Evolutionary conservation across 2,797 vertebrate species (phyloP), one percentile per base, ranked within the genome.

Genomic region (Mormyrops attenuatus): DNA sequence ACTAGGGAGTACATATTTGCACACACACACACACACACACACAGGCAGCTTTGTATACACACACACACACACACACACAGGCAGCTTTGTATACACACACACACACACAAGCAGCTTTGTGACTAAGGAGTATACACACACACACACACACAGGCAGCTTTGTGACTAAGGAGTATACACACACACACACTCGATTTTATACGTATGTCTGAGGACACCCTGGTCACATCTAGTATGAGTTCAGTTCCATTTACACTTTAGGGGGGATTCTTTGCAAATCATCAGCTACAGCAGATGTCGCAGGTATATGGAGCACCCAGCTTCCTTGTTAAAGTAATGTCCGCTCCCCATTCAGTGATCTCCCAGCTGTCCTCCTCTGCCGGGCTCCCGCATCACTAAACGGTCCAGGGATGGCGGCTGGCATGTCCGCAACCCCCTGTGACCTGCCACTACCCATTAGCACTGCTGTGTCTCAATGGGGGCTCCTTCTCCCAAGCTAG

Each of bases 371-470:
- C 26, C 26, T 53, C 53, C 80, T 85, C 55, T 50, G 26, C 30
- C 15, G 63, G 44, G 5, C 44, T 73, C 49, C 30, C 88, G 11
- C 47, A 49, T 63, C 60, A 41, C n/a, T n/a, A 41, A 52, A 69
- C 60, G 73, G n/a, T 38, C 85, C 49, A 11, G 50, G 13, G 69
- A 86, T 26, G 44, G n/a, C 15, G 66, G 89, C 89, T 34, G 38
- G 22, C 73, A 80, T 3, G 60, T 63, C 49, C 60, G 73, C 26
- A 60, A 82, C 55, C 87, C 63, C 57, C 49, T 34, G 17, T 13
- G 11, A 47, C 73, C 86, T 52, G 73, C 80, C 87, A 3, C 50
- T 88, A 6, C 87, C 53, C 47, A 38, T 90, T 49, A 90, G 57
- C 88, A 82, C 17, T 30, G 47, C 60, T 86, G 80, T 86, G 88